These are phyloP conservation scores for Penaeus monodon DNA, from an alignment of 2,888 invertebrate genomes.

Conservation along the genomic window DNA sequence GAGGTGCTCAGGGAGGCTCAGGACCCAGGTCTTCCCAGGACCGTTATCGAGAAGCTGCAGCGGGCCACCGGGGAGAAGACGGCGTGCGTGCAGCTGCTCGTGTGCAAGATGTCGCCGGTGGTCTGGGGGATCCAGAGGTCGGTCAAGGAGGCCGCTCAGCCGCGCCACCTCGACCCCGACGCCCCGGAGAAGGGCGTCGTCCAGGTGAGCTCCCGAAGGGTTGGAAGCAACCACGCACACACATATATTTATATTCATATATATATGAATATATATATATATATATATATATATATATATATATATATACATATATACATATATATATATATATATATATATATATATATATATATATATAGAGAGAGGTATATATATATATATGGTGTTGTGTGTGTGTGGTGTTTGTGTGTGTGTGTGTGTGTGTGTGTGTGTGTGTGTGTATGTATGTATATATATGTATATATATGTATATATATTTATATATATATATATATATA, in stretches of 20 bases:
- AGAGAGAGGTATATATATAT: not conserved
- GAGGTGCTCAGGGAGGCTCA: conserved; percentile 65
- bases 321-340: not conserved
- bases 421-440: no score
- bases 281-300: not conserved
- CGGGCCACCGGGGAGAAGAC: conserved; percentile 69
- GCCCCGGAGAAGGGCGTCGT: conserved; percentile 12
- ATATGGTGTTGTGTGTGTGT: not conserved
- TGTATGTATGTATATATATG: no score
- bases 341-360: conserved; percentile 13
- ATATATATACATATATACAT: not conserved
- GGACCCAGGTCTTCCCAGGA: conserved; percentile 67
- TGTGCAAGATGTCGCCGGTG: conserved; percentile 84
- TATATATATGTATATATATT: no score
- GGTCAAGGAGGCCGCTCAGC: conserved; percentile 35
- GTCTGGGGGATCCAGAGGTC: conserved; percentile 81
- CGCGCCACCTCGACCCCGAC: conserved; percentile 20
- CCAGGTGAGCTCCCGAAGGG: conserved; percentile 27
- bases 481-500: no score
- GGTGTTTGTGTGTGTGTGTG: no score
- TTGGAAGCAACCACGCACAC: no score
- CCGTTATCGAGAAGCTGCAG: conserved; percentile 69
- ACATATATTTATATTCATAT: not conserved
- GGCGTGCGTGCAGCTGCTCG: conserved; percentile 70
- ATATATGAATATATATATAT: not conserved